Base-by-base conservation (phyloP, 2,888 invertebrate species). In the Trilocha varians region DNA sequence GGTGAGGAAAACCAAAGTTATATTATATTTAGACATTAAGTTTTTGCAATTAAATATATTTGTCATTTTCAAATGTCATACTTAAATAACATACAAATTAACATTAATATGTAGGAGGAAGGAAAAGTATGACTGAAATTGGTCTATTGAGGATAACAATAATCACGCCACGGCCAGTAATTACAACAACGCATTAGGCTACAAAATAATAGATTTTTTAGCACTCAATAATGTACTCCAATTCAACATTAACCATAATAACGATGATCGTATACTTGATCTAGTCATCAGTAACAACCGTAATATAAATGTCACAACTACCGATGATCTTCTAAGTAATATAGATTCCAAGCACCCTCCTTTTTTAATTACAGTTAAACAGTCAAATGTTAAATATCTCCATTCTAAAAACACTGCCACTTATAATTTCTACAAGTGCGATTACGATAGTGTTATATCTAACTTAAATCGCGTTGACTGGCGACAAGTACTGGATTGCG, bases 131-230 rank as follows among this genome's bases (percentile, higher is more conserved):
- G n/a, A n/a, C n/a, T n/a, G n/a, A n/a, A n/a, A n/a, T n/a, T n/a
- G n/a, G n/a, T n/a, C n/a, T n/a, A n/a, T n/a, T n/a, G n/a, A n/a
- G n/a, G n/a, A n/a, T n/a, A n/a, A n/a, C n/a, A n/a, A 5, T 16
- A 15, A 16, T 32, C 36, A 38, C 8, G 8, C 11, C n/a, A 16
- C 32, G 9, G 35, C 38, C 3, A 16, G 3, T 16, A 35, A 36
- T 32, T 34, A 38, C 32, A 35, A 25, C 36, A 36, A 15, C 13
- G 13, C 16, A 1, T n/a, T 42, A 16, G 42, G 42, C 9, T 13
- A 39, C 17, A 16, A 32, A 2, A 13, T 42, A 13, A 18, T 34
- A 1, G 39, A 42, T 17, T 42, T 42, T 35, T 35, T 39, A 15
- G 13, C 36, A 9, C 5, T 32, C 11, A 39, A 39, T 33, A 39